A percentile compares a stretch with the other conserved stretches of the same genome.
Evolutionary conservation across 2,888 invertebrate genomes (phyloP).

Genomic region (Dichetophora obliterata): DNA sequence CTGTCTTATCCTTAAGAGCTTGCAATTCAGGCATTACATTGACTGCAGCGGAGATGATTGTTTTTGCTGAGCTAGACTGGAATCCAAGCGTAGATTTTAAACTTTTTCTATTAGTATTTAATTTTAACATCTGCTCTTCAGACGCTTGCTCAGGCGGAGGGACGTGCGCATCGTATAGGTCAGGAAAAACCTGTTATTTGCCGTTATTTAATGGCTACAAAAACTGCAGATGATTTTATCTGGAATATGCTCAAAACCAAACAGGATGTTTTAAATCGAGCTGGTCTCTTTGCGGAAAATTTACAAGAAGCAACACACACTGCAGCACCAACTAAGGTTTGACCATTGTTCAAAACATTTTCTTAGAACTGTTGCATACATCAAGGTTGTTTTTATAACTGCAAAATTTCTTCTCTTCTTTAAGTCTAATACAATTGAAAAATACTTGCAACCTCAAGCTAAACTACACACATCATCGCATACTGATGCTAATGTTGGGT

Average conservation of each 20-base stretch:
- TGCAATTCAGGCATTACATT: slow-evolving; percentile 93
- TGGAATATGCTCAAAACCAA: slow-evolving; percentile 91
- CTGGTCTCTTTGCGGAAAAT: slow-evolving; percentile 86
- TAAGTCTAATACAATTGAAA: slow-evolving; percentile 59
- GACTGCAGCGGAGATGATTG: slow-evolving; percentile 89
- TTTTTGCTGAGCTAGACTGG: slow-evolving; percentile 97
- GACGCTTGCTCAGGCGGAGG: slow-evolving; percentile 95
- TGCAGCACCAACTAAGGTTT: slow-evolving; percentile 63
- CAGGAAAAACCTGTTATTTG: slow-evolving; percentile 82
- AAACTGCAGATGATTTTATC: slow-evolving; percentile 91
- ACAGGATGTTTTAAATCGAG: slow-evolving; percentile 85
- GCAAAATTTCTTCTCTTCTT: neutral
- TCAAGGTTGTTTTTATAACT: neutral
- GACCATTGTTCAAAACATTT: neutral
- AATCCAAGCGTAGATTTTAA: slow-evolving; percentile 86
- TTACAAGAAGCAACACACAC: slow-evolving; percentile 74
- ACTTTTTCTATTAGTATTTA: too few relatives aligned
- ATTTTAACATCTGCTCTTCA: slow-evolving; percentile 69
- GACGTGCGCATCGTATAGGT: slow-evolving; percentile 94
- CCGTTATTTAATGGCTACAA: slow-evolving; percentile 87
- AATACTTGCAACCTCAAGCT: slow-evolving; percentile 56
- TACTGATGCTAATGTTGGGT: neutral
- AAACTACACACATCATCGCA: neutral
- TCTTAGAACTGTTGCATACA: neutral
- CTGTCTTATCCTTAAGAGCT: slow-evolving; percentile 91